Percentiles rank a stretch among this genome's conserved stretches.
These are phyloP conservation scores for Drosophila lacteicornis DNA, from an alignment of 1,140 invertebrate species.

Conservation along the genomic window DNA sequence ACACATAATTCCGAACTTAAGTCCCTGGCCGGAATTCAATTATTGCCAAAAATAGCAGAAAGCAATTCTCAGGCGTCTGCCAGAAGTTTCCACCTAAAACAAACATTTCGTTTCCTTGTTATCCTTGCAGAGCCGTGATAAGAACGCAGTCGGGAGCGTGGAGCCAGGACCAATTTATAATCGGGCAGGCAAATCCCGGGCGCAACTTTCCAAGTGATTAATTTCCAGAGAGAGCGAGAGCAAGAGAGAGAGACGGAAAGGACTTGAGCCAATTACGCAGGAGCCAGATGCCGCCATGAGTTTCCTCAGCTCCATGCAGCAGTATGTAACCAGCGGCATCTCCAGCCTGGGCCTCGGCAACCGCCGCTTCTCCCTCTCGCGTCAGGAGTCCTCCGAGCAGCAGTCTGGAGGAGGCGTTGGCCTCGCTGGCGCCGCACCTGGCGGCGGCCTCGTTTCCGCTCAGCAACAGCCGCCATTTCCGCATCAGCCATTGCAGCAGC, in stretches of 20 bases:
- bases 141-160: constrained; percentile 24
- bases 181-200: constrained; percentile 63
- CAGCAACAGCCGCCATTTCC: constrained; percentile 29
- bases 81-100: constrained; percentile 40
- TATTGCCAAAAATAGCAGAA: constrained; percentile 63
- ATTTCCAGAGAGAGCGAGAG: constrained; percentile 52
- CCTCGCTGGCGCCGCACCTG: constrained; percentile 25
- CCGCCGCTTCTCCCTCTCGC: constrained; percentile 90
- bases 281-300: constrained; percentile 88
- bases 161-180: constrained; percentile 60
- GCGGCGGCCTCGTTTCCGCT: constrained; percentile 30
- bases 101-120: constrained; percentile 39
- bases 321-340: constrained; percentile 92
- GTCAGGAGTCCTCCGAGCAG: constrained; percentile 86
- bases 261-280: constrained; percentile 71
- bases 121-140: constrained; percentile 57
- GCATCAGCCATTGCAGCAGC: constrained; percentile 29
- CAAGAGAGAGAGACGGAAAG: constrained; percentile 12
- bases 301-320: constrained; percentile 92
- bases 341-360: constrained; percentile 91
- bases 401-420: constrained; percentile 42
- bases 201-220: constrained; percentile 78
- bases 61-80: constrained; percentile 32
- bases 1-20: constrained; percentile 39
- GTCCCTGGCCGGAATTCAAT: constrained; percentile 48